These are phyloP conservation scores for Tilapia sparmanii DNA, from an alignment of 2,113 vertebrate genomes.

Conservation along the genomic window DNA sequence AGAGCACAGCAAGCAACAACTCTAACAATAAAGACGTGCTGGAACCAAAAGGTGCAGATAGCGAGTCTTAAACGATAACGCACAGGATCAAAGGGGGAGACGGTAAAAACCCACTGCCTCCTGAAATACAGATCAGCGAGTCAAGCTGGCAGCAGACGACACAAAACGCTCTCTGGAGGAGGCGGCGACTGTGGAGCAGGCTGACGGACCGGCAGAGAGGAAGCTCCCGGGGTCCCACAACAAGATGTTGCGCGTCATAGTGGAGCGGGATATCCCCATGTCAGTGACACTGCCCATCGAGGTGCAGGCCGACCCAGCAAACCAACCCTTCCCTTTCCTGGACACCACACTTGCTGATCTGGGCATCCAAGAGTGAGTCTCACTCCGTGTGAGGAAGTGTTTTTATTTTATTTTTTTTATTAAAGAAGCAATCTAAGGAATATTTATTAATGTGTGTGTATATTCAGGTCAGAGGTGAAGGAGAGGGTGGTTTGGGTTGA, in stretches of 20 bases:
- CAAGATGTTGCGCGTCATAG: slow-evolving; percentile 14
- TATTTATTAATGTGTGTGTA: not conserved
- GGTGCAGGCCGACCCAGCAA: slow-evolving; percentile 27
- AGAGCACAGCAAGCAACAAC: not conserved
- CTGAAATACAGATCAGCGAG: not conserved
- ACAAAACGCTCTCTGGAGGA: not conserved
- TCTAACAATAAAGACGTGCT: not conserved
- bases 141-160: slow-evolving; percentile 59
- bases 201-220: not conserved
- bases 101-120: not conserved
- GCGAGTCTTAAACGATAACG: not conserved
- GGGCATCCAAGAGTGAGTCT: slow-evolving; percentile 71
- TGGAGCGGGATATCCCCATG: slow-evolving; percentile 65
- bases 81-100: not conserved
- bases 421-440: too few species aligned
- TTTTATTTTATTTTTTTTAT: not conserved
- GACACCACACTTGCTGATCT: slow-evolving; percentile 69
- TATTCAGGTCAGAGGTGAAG: slow-evolving; percentile 67
- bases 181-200: not conserved
- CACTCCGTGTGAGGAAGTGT: not conserved
- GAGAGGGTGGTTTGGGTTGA: slow-evolving; percentile 73
- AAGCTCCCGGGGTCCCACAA: not conserved
- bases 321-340: slow-evolving; percentile 68
- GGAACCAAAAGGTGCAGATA: not conserved
- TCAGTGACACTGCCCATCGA: slow-evolving; percentile 62